A percentile compares a stretch with the other conserved stretches of the same genome.
These are phyloP conservation scores for Pantherophis guttatus DNA, from an alignment of 2,113 vertebrate species.

Conservation along the genomic window DNA sequence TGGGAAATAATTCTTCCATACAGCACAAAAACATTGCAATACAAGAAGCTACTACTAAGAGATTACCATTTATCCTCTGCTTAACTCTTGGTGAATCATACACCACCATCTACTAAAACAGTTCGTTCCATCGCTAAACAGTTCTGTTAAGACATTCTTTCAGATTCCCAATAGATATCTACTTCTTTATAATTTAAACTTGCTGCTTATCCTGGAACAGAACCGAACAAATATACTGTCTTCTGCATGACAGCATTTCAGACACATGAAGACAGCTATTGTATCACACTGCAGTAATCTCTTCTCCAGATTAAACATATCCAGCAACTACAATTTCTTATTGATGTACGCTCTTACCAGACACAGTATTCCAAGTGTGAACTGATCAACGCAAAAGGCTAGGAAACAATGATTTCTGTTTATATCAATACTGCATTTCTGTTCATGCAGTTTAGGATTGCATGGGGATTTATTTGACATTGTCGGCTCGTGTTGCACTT, in stretches of 20 bases:
- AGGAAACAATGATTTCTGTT: not conserved
- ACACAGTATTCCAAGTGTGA: not conserved
- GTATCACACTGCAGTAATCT: not conserved
- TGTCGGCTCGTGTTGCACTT: not conserved
- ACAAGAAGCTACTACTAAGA: not conserved
- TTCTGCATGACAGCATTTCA: not conserved
- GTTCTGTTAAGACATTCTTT: not conserved
- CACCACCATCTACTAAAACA: not conserved
- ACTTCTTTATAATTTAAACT: not conserved
- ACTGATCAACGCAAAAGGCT: not conserved
- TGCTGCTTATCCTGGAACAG: not conserved
- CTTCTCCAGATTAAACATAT: not conserved
- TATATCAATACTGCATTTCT: not conserved
- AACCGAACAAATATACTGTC: not conserved
- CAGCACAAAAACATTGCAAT: not conserved
- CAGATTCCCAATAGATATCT: not conserved
- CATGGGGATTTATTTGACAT: not conserved
- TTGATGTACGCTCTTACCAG: not conserved
- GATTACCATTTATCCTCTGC: not conserved
- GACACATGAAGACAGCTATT: not conserved
- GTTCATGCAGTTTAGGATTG: not conserved
- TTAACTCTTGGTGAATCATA: not conserved
- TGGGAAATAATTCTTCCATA: not conserved
- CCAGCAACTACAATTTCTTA: not conserved
- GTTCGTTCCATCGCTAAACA: not conserved